Evolutionary conservation across 2,888 invertebrate genomes (phyloP), one percentile per base, ranked within the genome.

Genomic region (Pinctada fucata): DNA sequence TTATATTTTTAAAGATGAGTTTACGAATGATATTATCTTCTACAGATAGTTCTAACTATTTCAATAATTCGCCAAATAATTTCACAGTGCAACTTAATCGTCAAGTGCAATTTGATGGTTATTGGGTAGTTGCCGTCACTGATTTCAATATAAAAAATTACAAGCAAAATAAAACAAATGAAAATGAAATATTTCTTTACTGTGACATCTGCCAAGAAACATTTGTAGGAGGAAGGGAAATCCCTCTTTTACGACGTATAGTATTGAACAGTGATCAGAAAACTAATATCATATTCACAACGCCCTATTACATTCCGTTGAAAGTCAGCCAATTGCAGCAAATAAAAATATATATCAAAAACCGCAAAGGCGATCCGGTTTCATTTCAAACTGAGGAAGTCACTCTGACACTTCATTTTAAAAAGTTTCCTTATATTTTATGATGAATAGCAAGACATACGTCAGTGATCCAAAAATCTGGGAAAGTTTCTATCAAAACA

Each of bases 311-410:
- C 31, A 47, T 79, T 8, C 76, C 79, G 1, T 45, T 79, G 3
- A 72, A 76, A 76, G 65, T 69, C 8, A 68, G 75, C 16, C 72
- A 73, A 45, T 50, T 79, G 49, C 58, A 71, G 45, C 48, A 45
- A 72, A 79, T 50, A 52, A 73, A 52, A 45, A 76, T 65, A n/a
- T 76, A 76, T 76, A 76, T 76, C 70, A 76, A 52, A 45, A 66
- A 70, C 65, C 47, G 50, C 16, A 31, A 49, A 47, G 71, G 65
- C 58, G 51, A 76, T 16, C 31, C 64, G 45, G 76, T 70, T 49
- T 65, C 71, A 71, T 76, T 76, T 66, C 52, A 71, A 51, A 66
- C 64, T 51, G 70, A 64, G n/a, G 50, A 64, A 65, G 71, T 71
- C 51, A 76, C 65, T 8, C 8, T 72, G 16, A 76, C 76, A 71